phyloP scores from a whole-genome alignment of 2,888 invertebrate genomes.

The Sarcophaga variegata region DNA sequence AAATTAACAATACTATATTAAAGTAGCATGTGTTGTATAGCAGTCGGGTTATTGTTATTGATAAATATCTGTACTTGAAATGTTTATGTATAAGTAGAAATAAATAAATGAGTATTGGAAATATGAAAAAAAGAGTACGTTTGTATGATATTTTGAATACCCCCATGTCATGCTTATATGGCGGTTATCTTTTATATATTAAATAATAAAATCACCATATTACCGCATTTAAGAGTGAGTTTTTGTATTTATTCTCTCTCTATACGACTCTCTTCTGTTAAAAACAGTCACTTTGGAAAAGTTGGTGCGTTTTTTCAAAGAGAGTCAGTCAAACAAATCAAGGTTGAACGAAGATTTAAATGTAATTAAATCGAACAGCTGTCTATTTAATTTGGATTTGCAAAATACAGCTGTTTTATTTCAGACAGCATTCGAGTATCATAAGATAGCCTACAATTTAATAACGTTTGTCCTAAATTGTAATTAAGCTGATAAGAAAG shows the following conservation, averaged over 20 bases:
- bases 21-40: background rate
- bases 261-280: background rate
- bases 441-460: background rate
- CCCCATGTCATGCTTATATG: slow-evolving; percentile 23
- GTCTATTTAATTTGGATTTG: background rate
- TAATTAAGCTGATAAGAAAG: no score
- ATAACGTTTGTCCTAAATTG: no score
- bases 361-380: slow-evolving; percentile 6
- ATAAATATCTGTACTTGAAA: slow-evolving; percentile 5
- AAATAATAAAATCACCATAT: background rate
- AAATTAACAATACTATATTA: background rate
- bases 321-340: background rate
- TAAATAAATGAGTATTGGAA: slow-evolving; percentile 3
- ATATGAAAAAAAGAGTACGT: background rate
- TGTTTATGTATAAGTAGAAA: background rate
- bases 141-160: background rate
- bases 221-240: no score
- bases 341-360: background rate
- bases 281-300: no score
- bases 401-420: background rate
- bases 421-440: background rate
- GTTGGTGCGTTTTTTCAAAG: background rate
- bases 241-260: no score
- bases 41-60: background rate
- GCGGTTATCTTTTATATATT: slow-evolving; percentile 28